Evolutionary conservation across 2,797 vertebrate genomes (phyloP).

Genomic region (Pogonophryne albipinna): DNA sequence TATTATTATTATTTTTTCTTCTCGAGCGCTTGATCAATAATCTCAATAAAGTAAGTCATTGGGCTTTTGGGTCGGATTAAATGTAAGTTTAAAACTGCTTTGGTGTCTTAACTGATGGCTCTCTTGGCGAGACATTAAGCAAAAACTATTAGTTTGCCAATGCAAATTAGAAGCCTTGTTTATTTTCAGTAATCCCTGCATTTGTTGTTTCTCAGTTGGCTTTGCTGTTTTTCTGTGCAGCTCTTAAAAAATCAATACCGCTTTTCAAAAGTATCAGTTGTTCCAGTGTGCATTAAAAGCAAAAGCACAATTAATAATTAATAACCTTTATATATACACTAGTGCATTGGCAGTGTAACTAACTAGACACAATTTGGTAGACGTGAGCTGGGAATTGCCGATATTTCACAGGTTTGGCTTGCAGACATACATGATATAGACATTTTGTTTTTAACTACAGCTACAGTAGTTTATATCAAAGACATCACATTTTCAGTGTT

Average conservation of each 20-base stretch:
- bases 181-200: neutral
- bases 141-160: constrained; percentile 23
- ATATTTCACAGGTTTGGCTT: neutral
- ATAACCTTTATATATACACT: too few species aligned
- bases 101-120: constrained; percentile 14
- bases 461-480: neutral
- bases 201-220: too few species aligned
- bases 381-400: fast-evolving
- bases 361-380: neutral
- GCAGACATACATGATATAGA: too few species aligned
- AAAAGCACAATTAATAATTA: neutral
- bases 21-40: neutral
- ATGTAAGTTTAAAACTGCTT: constrained; percentile 29
- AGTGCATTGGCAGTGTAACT: too few species aligned
- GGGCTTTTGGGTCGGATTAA: constrained; percentile 19
- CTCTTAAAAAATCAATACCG: too few species aligned
- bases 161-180: constrained; percentile 26
- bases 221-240: too few species aligned
- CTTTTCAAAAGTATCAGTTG: neutral
- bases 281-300: neutral
- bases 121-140: constrained; percentile 15
- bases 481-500: neutral
- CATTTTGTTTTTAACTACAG: neutral
- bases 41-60: constrained; percentile 26
- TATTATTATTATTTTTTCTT: too few species aligned